Percentiles rank a stretch among this genome's conserved stretches.
Evolutionary conservation across 1,140 invertebrate species (phyloP).

Genomic region (Drosophila varians): DNA sequence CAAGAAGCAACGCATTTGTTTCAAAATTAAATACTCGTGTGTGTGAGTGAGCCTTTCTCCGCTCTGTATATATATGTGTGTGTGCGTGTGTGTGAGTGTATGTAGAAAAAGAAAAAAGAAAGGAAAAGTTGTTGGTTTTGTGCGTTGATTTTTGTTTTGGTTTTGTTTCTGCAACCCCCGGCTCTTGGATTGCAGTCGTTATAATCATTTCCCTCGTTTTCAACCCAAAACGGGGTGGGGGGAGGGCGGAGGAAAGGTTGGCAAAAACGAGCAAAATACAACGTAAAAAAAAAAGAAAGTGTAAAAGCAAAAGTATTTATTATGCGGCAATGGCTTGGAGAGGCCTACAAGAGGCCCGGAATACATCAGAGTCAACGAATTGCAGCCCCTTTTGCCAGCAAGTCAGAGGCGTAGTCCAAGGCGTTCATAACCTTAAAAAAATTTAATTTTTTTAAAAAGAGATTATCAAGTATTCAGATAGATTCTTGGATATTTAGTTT

Average conservation of each 20-base stretch:
- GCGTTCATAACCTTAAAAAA: too few species aligned
- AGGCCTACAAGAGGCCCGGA: constrained; percentile 38
- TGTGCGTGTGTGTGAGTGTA: constrained; percentile 24
- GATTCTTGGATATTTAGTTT: too few species aligned
- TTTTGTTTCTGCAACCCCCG: constrained; percentile 39
- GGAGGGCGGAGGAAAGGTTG: background rate
- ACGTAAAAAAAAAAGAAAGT: constrained; percentile 62
- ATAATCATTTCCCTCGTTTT: constrained; percentile 54
- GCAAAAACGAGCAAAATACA: background rate
- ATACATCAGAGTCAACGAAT: constrained; percentile 52
- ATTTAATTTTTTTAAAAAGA: too few species aligned
- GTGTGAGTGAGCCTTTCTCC: background rate
- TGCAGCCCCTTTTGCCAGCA: constrained; percentile 27
- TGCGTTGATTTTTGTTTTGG: constrained; percentile 62
- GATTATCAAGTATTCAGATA: too few species aligned
- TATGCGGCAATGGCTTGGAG: constrained; percentile 63
- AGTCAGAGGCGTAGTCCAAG: background rate
- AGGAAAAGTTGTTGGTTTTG: constrained; percentile 70
- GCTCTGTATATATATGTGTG: background rate
- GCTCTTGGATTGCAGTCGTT: constrained; percentile 24
- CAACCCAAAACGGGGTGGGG: background rate
- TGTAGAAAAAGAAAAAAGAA: constrained; percentile 55
- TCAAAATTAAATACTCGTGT: constrained; percentile 71
- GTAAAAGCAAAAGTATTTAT: constrained; percentile 80
- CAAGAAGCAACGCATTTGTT: constrained; percentile 58